Evolutionary conservation across 2,888 invertebrate genomes (phyloP).

Genomic region (Hipparchia semele): DNA sequence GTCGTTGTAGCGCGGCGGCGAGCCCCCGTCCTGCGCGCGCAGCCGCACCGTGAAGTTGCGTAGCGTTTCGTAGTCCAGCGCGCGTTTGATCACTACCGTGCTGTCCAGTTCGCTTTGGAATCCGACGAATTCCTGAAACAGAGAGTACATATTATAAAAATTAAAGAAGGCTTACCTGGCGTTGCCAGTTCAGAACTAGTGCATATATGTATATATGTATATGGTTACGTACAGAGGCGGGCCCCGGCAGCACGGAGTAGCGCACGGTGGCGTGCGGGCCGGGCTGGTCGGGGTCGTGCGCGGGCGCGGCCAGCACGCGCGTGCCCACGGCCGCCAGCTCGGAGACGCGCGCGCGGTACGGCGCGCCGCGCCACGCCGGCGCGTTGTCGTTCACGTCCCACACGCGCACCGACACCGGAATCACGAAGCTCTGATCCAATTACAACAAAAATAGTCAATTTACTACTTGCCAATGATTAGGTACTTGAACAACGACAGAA

Average conservation of each 20-base stretch:
- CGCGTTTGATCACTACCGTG: slow-evolving; percentile 89
- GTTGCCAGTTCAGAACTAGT: too few relatives aligned
- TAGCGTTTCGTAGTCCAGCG: slow-evolving; percentile 92
- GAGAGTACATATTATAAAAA: background rate
- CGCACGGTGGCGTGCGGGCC: slow-evolving; percentile 94
- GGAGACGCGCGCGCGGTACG: slow-evolving; percentile 91
- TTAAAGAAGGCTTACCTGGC: too few relatives aligned
- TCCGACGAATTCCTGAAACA: slow-evolving; percentile 88
- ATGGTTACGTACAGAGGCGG: slow-evolving; percentile 83
- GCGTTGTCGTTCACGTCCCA: slow-evolving; percentile 97
- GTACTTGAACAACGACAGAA: too few relatives aligned
- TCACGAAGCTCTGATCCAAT: slow-evolving; percentile 86
- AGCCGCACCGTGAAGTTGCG: slow-evolving; percentile 90
- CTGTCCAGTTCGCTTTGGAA: slow-evolving; percentile 95
- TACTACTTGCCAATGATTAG: background rate
- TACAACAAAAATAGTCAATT: background rate
- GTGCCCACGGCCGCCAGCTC: slow-evolving; percentile 89
- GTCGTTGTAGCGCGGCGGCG: slow-evolving; percentile 89
- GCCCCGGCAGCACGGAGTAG: slow-evolving; percentile 91
- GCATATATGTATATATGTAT: background rate
- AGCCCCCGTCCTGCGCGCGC: slow-evolving; percentile 90
- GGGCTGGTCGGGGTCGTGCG: slow-evolving; percentile 92
- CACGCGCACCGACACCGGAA: slow-evolving; percentile 92
- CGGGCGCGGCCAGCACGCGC: slow-evolving; percentile 90
- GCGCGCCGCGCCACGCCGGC: slow-evolving; percentile 91